These are phyloP conservation scores for Drosophila affinis DNA, from an alignment of 2,888 invertebrate species.

Conservation along the genomic window DNA sequence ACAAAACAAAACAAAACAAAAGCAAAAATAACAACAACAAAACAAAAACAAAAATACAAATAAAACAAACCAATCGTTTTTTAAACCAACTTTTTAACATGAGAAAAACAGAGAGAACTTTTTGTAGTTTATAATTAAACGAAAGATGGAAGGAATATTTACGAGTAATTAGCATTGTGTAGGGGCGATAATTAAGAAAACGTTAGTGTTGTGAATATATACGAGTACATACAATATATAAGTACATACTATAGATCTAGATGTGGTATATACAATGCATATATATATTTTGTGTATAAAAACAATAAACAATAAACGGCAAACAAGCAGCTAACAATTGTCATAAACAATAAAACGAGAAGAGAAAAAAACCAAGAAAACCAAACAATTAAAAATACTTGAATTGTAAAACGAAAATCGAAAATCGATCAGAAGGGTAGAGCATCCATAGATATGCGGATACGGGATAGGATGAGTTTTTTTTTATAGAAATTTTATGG, in stretches of 20 bases:
- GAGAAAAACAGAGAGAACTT: slow-evolving; percentile 8
- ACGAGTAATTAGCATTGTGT: slow-evolving; percentile 11
- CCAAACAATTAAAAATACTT: slow-evolving; percentile 7
- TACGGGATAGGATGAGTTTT: slow-evolving; percentile 29
- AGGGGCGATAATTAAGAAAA: slow-evolving; percentile 62
- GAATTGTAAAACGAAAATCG: background rate
- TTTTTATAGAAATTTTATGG: slow-evolving; percentile 74
- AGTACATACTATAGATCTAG: slow-evolving; percentile 39
- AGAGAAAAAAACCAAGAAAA: slow-evolving; percentile 1
- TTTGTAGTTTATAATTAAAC: slow-evolving; percentile 36
- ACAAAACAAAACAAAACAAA: slow-evolving; percentile 11
- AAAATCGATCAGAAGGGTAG: slow-evolving; percentile 9
- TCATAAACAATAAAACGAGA: slow-evolving; percentile 31
- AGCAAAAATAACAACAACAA: background rate
- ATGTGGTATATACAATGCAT: slow-evolving; percentile 19
- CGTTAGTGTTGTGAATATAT: slow-evolving; percentile 74
- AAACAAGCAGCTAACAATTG: slow-evolving; percentile 42
- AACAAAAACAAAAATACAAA: background rate
- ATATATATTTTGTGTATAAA: slow-evolving; percentile 46
- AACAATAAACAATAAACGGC: slow-evolving; percentile 42
- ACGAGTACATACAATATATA: slow-evolving; percentile 46
- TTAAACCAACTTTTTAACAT: slow-evolving; percentile 29
- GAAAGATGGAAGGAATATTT: slow-evolving; percentile 11
- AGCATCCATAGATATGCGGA: slow-evolving; percentile 26
- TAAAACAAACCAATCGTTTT: slow-evolving; percentile 23